Evolutionary conservation across 2,888 invertebrate species (phyloP).

Genomic region (Drosophila sordidapex): DNA sequence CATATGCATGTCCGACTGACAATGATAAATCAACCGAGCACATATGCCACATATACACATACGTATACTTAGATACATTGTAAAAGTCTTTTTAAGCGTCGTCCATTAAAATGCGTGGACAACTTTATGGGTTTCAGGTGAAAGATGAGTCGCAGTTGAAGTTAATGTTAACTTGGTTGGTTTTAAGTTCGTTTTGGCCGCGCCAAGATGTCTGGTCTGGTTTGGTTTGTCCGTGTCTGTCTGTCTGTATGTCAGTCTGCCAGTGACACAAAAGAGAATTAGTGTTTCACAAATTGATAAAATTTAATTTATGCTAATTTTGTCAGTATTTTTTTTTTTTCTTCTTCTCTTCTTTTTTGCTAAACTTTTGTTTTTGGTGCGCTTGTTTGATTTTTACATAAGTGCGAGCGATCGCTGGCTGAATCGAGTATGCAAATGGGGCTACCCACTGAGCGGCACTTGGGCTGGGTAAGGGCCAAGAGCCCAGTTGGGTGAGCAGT

Average conservation of each 20-base stretch:
- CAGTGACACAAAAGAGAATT: slow-evolving; percentile 64
- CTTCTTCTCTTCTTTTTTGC: background rate
- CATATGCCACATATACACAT: slow-evolving; percentile 9
- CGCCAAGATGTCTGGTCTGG: slow-evolving; percentile 73
- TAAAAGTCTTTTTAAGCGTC: slow-evolving; percentile 48
- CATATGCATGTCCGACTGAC: slow-evolving; percentile 61
- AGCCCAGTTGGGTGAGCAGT: background rate
- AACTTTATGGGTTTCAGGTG: slow-evolving; percentile 53
- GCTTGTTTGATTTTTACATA: slow-evolving; percentile 61
- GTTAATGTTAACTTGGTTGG: slow-evolving; percentile 6
- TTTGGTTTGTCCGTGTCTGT: slow-evolving; percentile 1
- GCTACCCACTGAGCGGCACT: slow-evolving; percentile 30
- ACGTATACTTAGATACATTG: slow-evolving; percentile 16
- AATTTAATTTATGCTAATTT: slow-evolving; percentile 77
- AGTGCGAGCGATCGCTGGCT: slow-evolving; percentile 49
- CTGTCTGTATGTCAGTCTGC: slow-evolving; percentile 16
- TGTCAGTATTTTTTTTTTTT: slow-evolving; percentile 22
- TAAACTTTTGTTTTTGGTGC: slow-evolving; percentile 39
- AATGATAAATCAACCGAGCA: slow-evolving; percentile 66
- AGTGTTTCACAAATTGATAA: slow-evolving; percentile 77
- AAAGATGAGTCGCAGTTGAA: slow-evolving; percentile 55
- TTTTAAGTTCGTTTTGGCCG: slow-evolving; percentile 36
- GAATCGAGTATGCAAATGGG: slow-evolving; percentile 68
- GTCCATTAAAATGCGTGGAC: slow-evolving; percentile 60
- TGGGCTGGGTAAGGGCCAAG: slow-evolving; percentile 29